Base-by-base conservation (phyloP, 2,113 vertebrate genomes). In the Neofelis nebulosa region DNA sequence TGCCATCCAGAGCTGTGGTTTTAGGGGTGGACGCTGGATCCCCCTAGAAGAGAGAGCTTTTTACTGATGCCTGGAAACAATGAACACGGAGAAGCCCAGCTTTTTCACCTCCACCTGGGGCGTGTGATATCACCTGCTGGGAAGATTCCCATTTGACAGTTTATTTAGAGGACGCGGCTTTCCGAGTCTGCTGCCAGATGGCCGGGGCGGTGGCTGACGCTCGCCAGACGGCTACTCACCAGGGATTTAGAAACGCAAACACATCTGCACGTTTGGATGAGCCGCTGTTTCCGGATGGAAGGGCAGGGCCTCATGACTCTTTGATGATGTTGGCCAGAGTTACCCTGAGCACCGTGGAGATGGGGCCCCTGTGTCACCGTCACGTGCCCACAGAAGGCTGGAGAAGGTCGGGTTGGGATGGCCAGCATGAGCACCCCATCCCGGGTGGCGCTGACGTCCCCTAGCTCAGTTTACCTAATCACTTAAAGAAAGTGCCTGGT, bases 381-480 rank as follows among this genome's bases (percentile, higher is more conserved):
- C 50, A 3, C 1, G 8, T 10, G 74, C n/a, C 61, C 0, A 0
- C 15, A 81, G 74, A n/a, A 27, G 45, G 55, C 0, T 0, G 80
- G 36, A 2, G 11, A 52, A 6, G 82, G 65, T 4, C 4, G 1
- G 5, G 13, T 41, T 13, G 63, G 27, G 23, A 0, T 0, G 19
- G 38, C 0, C 3, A 2, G n/a, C 1, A 8, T 9, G 66, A 4
- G 19, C 13, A 45, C 45, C 8, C 45, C 45, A 9, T 9, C 45
- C 45, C 8, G 8, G 45, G 45, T 45, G 45, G 45, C 7, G 0
- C 4, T 25, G 1, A 2, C 29, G 0, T 4, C 21, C 14, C 0
- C 57, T 25, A 21, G 23, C 55, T 6, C 11, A 0, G 61, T 29
- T 15, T 50, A 2, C 16, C 12, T 0, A 0, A 45, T 69, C 48